phyloP scores from a whole-genome alignment of 2,797 vertebrate species.

The Tolypeutes matacus region DNA sequence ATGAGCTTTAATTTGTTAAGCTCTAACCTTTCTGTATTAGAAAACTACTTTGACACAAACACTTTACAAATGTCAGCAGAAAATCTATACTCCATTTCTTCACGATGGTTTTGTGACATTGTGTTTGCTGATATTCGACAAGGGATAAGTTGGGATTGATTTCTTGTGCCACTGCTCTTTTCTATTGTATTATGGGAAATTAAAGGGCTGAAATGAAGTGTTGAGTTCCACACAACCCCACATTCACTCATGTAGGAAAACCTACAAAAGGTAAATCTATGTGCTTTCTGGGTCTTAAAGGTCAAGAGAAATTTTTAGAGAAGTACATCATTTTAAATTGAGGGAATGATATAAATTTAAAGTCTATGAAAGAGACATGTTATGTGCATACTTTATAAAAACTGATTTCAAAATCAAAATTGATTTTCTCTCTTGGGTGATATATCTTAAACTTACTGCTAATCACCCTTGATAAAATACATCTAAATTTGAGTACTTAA shows the following conservation, averaged over 20 bases:
- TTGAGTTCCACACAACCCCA: background rate
- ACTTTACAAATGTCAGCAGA: constrained; percentile 91
- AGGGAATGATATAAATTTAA: constrained; percentile 30
- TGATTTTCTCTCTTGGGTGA: background rate
- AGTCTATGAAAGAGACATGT: background rate
- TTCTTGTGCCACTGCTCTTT: constrained; percentile 86
- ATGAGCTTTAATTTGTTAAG: constrained; percentile 90
- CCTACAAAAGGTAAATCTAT: constrained; percentile 76
- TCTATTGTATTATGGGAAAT: constrained; percentile 86
- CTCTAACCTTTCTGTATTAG: constrained; percentile 89
- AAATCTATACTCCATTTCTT: constrained; percentile 92
- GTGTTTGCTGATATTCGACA: constrained; percentile 89
- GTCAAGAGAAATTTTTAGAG: constrained; percentile 78
- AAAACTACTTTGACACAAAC: constrained; percentile 90
- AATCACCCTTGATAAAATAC: background rate
- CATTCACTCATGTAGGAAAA: constrained; percentile 81
- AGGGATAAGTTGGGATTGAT: constrained; percentile 90
- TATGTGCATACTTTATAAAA: background rate
- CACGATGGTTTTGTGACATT: constrained; percentile 90
- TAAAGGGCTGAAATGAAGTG: constrained; percentile 86
- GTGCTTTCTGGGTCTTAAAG: constrained; percentile 80
- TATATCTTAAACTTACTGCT: background rate
- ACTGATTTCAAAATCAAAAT: constrained; percentile 13
- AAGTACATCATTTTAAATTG: background rate
- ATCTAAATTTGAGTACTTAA: background rate